Evolutionary conservation across 2,888 invertebrate species (phyloP), one percentile per base, ranked within the genome.

Genomic region (Tetramorium bicarinatum): DNA sequence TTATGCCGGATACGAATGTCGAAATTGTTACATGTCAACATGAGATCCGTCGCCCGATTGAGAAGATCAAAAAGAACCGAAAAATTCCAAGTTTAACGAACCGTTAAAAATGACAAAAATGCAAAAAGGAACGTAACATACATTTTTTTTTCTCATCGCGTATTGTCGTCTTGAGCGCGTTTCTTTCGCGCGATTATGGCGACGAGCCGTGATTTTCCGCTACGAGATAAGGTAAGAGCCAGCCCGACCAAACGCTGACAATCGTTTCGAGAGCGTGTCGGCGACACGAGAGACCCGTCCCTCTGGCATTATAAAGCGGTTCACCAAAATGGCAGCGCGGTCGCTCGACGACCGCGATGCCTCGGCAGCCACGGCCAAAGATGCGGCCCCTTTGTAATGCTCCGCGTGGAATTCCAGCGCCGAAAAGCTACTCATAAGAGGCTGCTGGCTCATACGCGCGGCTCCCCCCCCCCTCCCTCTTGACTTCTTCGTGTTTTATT

Each of bases 331-430:
- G 88, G 91, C 91, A 85, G 66, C 74, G 81, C 44, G 69, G 67
- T 62, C 61, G 62, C 59, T 52, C 59, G 34, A 41, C 67, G 72
- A 71, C 72, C 61, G 82, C 75, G 75, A 69, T 47, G 83, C 61
- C 82, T 62, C 83, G 69, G 62, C 52, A 67, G 83, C 85, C 59
- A n/a, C 44, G 49, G 66, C 71, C 56, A 11, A 54, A 69, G 56
- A 82, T 38, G 92, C 92, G 93, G 93, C 72, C 74, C 88, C 93
- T 93, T 93, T 93, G 93, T 92, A 88, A 84, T 87, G 85, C 83
- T 88, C 86, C 89, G 83, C 85, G 85, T 89, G 91, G 93, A 92
- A 93, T 93, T 91, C 90, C 91, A 92, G 84, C 91, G 85, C 71
- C 92, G 92, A 89, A 91, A 90, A 91, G 87, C 91, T 89, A 87